Conservation (phyloP, 2,797 vertebrate genomes). For the Gobionotothen gibberifrons region DNA sequence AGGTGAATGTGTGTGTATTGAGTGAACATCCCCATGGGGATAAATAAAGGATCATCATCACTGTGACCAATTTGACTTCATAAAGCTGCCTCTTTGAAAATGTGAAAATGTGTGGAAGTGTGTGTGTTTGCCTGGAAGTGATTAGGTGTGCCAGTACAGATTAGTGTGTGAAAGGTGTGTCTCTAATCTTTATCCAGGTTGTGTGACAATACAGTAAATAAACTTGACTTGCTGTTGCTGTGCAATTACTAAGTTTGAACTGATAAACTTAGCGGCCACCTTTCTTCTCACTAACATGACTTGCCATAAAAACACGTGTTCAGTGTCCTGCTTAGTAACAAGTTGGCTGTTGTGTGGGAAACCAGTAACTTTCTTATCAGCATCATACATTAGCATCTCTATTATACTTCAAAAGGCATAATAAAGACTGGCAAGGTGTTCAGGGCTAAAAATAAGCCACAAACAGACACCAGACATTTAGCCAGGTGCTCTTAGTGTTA, state of each 20-base stretch:
- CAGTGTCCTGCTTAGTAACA: conserved; percentile 10
- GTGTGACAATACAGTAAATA: conserved; percentile 49
- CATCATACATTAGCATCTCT: background rate
- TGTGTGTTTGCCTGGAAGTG: conserved; percentile 46
- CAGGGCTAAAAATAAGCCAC: conserved; percentile 5
- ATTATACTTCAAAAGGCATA: background rate
- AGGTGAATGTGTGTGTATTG: too few relatives aligned
- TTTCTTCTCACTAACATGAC: conserved; percentile 10
- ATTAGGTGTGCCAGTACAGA: conserved; percentile 63
- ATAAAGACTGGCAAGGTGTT: conserved; percentile 3
- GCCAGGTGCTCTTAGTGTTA: conserved; percentile 21
- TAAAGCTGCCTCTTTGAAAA: conserved; percentile 14
- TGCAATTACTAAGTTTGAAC: conserved; percentile 12
- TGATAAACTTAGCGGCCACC: background rate
- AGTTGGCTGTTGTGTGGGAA: background rate
- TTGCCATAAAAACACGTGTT: background rate
- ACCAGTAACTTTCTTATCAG: background rate
- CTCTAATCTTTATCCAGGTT: conserved; percentile 42
- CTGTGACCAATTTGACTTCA: background rate
- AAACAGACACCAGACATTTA: conserved; percentile 6
- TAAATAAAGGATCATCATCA: too few relatives aligned
- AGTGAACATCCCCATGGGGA: too few relatives aligned
- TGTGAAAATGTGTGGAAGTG: conserved; percentile 35
- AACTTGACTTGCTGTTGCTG: conserved; percentile 34
- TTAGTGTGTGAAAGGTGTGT: conserved; percentile 67